Base-by-base conservation (phyloP, 2,113 vertebrate genomes). In the Nibea coibor region DNA sequence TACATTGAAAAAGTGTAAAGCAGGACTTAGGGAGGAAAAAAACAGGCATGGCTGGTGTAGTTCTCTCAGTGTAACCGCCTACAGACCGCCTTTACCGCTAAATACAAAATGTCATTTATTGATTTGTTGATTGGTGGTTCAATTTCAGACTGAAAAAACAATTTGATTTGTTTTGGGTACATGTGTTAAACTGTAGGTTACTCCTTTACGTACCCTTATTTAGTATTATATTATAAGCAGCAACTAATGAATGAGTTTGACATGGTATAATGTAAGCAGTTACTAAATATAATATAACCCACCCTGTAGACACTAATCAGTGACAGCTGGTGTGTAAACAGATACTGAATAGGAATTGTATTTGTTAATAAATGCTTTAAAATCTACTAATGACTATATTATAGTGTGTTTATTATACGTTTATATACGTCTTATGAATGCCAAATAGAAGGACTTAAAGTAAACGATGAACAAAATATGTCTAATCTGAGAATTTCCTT, bases 1-100 rank as follows among this genome's bases (percentile, higher is more conserved):
- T 91, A 76, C 83, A 84, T 12, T 80, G 65, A 82, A 86, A 90
- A 86, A 87, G 74, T 76, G 45, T 28, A 70, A 87, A 57, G 79
- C 58, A 62, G 79, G 84, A 88, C 85, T 78, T 75, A 54, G 45
- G 1, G 3, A 54, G 45, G 1, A 9, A 4, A 35, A n/a, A 45
- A n/a, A 70, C 26, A 63, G 72, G 62, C 39, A 53, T 39, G 10
- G 78, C 68, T 74, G 66, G 61, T 71, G 53, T 75, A 64, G 72
- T 63, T 82, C 42, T 74, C 57, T 73, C 71, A 14, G 14, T 75
- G 65, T 72, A 26, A 39, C n/a, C 22, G 68, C 19, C 17, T 58
- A n/a, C 28, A 35, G 53, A 53, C 31, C 70, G 47, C 24, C 35
- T 51, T n/a, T 28, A 24, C 45, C 51, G 6, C 53, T 20, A 54